Conservation (phyloP, 2,888 invertebrate species). For the Zeuzera pyrina region DNA sequence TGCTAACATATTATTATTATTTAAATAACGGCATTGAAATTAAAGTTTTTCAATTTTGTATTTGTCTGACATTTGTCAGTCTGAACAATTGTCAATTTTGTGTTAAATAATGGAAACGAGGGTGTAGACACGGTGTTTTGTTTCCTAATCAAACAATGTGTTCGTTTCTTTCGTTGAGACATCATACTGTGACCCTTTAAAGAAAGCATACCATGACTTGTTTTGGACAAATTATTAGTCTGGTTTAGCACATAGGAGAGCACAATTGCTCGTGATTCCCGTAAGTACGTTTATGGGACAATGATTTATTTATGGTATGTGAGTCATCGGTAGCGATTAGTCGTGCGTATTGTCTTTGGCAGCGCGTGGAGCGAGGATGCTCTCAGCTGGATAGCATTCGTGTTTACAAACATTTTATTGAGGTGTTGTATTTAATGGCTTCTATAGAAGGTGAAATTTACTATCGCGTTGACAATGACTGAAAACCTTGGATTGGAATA, state of each 20-base stretch:
- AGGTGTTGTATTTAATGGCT: slow-evolving; percentile 65
- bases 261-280: slow-evolving; percentile 64
- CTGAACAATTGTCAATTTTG: slow-evolving; percentile 48
- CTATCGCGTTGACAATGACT: slow-evolving; percentile 52
- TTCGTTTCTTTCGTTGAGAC: slow-evolving; percentile 38
- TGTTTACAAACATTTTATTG: slow-evolving; percentile 73
- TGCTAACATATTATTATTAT: too few relatives aligned
- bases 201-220: slow-evolving; percentile 44
- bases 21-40: slow-evolving; percentile 8
- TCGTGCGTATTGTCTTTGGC: slow-evolving; percentile 48
- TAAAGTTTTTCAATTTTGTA: slow-evolving; percentile 19
- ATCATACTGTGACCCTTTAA: slow-evolving; percentile 62
- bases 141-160: slow-evolving; percentile 59
- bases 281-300: slow-evolving; percentile 49
- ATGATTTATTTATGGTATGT: slow-evolving; percentile 63
- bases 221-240: slow-evolving; percentile 69
- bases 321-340: slow-evolving; percentile 65
- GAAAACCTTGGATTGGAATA: too few relatives aligned
- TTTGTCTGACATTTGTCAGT: slow-evolving; percentile 47
- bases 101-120: slow-evolving; percentile 53
- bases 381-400: slow-evolving; percentile 61
- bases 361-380: slow-evolving; percentile 27
- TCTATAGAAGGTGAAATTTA: slow-evolving; percentile 54
- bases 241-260: slow-evolving; percentile 61
- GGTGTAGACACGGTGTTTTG: slow-evolving; percentile 69